Percentiles rank a stretch among this genome's conserved stretches.
These are phyloP conservation scores for Cryptoleucopteryx plumbea DNA, from an alignment of 2,113 vertebrate species.

Conservation along the genomic window DNA sequence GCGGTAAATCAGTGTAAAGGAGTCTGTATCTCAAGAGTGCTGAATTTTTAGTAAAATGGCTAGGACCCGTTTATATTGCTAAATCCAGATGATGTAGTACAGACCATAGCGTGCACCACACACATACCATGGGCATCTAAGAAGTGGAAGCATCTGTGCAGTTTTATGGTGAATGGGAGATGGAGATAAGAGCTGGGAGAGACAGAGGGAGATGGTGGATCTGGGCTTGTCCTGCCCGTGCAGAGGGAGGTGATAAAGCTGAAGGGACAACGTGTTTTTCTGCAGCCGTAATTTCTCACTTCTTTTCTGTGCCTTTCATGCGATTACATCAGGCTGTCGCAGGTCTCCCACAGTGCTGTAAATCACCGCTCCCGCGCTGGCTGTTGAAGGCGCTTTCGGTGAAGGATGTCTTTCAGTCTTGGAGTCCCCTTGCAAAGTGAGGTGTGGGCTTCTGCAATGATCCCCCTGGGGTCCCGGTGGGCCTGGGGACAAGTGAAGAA, in stretches of 20 bases:
- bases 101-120: not conserved
- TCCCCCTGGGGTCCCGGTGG: not conserved
- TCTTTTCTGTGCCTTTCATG: not conserved
- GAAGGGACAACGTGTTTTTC: not conserved
- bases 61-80: not conserved
- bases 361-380: fast-evolving
- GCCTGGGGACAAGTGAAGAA: not conserved
- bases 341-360: not conserved
- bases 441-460: not conserved
- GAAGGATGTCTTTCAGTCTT: not conserved
- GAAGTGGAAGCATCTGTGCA: not conserved
- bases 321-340: not conserved
- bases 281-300: not conserved
- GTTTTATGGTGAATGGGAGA: not conserved
- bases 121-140: not conserved
- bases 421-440: not conserved
- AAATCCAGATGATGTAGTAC: not conserved
- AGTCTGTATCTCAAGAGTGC: not conserved
- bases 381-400: not conserved
- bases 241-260: not conserved
- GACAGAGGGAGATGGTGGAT: not conserved
- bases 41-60: not conserved
- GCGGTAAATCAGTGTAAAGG: not conserved
- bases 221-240: not conserved
- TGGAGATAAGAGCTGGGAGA: not conserved